Percentiles rank a stretch among this genome's conserved stretches.
Conservation (phyloP, 1,140 invertebrate species). For the Drosophila sturtevanti region DNA sequence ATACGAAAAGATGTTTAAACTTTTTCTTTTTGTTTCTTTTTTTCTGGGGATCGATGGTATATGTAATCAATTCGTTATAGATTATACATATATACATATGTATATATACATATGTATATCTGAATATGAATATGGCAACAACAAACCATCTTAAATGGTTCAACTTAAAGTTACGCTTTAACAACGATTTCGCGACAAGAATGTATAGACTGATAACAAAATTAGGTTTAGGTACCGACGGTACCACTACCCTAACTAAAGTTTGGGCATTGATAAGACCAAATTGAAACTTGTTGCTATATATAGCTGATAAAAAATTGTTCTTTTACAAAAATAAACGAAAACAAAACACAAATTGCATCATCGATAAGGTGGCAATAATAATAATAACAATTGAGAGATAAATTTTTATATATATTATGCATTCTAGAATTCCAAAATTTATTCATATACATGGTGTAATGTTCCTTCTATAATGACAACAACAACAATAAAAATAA, state of each 20-base stretch:
- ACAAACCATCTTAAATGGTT: too few species aligned
- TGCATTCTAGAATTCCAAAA: conserved; percentile 24
- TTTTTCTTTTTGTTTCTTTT: too few species aligned
- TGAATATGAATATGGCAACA: too few species aligned
- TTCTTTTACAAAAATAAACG: not conserved
- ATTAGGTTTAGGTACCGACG: not conserved
- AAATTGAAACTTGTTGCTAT: not conserved
- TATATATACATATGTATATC: too few species aligned
- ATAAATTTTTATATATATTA: conserved; percentile 25
- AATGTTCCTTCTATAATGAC: not conserved
- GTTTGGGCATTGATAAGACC: not conserved
- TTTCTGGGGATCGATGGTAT: too few species aligned
- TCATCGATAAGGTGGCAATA: not conserved
- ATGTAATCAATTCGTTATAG: too few species aligned
- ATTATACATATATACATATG: too few species aligned
- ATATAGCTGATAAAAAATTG: not conserved
- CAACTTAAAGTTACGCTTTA: too few species aligned
- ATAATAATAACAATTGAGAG: not conserved
- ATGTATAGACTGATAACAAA: not conserved
- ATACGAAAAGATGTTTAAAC: too few species aligned
- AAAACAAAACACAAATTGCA: conserved; percentile 1
- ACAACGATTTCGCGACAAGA: not conserved
- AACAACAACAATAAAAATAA: not conserved
- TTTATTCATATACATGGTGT: not conserved
- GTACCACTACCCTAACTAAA: not conserved